Evolutionary conservation across 2,888 invertebrate genomes (phyloP).

Genomic region (Dione vanillae): DNA sequence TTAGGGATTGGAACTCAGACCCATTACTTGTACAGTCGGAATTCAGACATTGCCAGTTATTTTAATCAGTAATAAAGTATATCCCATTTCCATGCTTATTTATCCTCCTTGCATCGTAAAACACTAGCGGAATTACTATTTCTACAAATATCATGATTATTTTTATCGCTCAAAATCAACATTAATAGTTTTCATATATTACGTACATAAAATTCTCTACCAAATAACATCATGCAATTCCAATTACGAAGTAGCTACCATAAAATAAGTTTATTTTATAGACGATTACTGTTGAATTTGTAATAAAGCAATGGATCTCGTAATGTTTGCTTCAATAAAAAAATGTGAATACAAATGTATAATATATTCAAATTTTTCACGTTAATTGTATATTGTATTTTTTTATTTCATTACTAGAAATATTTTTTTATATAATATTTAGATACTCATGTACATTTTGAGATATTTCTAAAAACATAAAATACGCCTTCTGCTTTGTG

Average conservation of each 20-base stretch:
- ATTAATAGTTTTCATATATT: slow-evolving; percentile 21
- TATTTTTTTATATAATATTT: not conserved
- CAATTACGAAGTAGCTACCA: not conserved
- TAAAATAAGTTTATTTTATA: slow-evolving; percentile 13
- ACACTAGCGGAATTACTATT: not conserved
- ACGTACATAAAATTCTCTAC: slow-evolving; percentile 2
- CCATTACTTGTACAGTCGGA: not conserved
- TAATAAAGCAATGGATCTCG: slow-evolving; percentile 18
- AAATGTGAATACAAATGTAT: not conserved
- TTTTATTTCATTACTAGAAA: too few species aligned
- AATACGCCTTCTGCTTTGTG: too few species aligned
- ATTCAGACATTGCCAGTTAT: not conserved
- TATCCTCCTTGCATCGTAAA: not conserved
- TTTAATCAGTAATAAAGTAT: not conserved
- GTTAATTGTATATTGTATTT: not conserved
- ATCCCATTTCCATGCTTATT: not conserved
- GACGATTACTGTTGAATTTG: slow-evolving; percentile 8
- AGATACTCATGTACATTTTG: too few species aligned
- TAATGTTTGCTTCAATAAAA: slow-evolving; percentile 1
- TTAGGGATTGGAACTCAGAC: not conserved
- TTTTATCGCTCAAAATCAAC: slow-evolving; percentile 16
- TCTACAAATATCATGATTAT: not conserved
- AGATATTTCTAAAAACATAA: too few species aligned
- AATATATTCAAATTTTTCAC: not conserved
- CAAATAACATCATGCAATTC: slow-evolving; percentile 21